Conservation (phyloP, 2,113 vertebrate species). For the Thomomys bottae region DNA sequence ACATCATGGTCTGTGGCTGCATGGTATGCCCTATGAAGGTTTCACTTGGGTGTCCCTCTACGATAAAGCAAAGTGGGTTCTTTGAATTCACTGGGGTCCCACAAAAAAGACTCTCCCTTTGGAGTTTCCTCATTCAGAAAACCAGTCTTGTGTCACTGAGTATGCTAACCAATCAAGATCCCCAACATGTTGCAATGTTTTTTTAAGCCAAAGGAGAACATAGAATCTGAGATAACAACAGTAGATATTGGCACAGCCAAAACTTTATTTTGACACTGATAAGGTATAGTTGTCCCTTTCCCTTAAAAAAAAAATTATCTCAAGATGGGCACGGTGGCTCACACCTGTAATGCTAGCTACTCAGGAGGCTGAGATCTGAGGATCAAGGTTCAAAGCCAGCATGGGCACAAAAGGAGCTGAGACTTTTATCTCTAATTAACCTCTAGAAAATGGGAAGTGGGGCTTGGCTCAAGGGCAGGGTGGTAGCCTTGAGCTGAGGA, state of each 20-base stretch:
- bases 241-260: background rate
- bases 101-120: background rate
- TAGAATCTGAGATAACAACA: background rate
- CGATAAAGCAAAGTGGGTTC: background rate
- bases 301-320: background rate
- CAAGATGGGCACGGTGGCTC: too few relatives aligned
- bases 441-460: too few relatives aligned
- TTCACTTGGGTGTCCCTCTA: background rate
- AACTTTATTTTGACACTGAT: background rate
- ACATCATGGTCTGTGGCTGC: background rate
- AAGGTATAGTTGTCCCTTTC: background rate
- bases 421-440: too few relatives aligned
- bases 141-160: background rate
- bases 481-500: too few relatives aligned
- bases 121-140: background rate
- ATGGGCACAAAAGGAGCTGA: too few relatives aligned
- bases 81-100: background rate
- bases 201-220: background rate
- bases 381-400: too few relatives aligned
- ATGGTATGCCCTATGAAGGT: background rate
- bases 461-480: too few relatives aligned
- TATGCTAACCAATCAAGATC: background rate
- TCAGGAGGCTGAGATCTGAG: too few relatives aligned
- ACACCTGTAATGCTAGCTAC: too few relatives aligned
- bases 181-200: background rate